Evolutionary conservation across 2,888 invertebrate species (phyloP).

Genomic region (Agonopterix heracliana): DNA sequence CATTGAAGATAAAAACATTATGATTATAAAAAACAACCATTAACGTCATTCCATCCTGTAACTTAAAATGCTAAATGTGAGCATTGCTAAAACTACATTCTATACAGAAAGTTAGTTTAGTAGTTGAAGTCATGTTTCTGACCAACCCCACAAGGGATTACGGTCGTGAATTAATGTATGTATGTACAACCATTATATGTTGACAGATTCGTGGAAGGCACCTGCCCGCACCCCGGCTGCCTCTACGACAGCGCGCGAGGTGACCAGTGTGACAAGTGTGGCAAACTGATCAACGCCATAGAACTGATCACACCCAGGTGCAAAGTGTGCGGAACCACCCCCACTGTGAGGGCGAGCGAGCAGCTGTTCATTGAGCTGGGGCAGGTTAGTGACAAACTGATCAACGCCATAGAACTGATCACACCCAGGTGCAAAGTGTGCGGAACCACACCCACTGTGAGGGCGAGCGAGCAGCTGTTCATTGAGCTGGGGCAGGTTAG

Average conservation of each 20-base stretch:
- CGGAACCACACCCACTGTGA: slow-evolving; percentile 80
- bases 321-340: slow-evolving; percentile 85
- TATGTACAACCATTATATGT: no score
- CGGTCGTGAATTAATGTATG: no score
- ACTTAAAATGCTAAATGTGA: no score
- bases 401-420: slow-evolving; percentile 95
- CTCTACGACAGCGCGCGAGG: slow-evolving; percentile 95
- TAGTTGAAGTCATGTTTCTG: no score
- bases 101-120: no score
- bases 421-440: no score
- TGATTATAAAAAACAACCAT: no score
- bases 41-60: no score
- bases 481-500: slow-evolving; percentile 86
- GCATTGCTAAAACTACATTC: no score
- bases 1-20: no score
- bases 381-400: slow-evolving; percentile 85
- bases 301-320: slow-evolving; percentile 89
- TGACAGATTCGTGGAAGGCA: slow-evolving; percentile 94
- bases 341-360: slow-evolving; percentile 84
- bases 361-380: slow-evolving; percentile 97
- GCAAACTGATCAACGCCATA: slow-evolving; percentile 94
- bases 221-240: slow-evolving; percentile 92
- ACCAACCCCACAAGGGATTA: no score
- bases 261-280: slow-evolving; percentile 99
- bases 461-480: slow-evolving; percentile 93